Evolutionary conservation across 1,140 invertebrate genomes (phyloP).

Genomic region (Drosophila varians): DNA sequence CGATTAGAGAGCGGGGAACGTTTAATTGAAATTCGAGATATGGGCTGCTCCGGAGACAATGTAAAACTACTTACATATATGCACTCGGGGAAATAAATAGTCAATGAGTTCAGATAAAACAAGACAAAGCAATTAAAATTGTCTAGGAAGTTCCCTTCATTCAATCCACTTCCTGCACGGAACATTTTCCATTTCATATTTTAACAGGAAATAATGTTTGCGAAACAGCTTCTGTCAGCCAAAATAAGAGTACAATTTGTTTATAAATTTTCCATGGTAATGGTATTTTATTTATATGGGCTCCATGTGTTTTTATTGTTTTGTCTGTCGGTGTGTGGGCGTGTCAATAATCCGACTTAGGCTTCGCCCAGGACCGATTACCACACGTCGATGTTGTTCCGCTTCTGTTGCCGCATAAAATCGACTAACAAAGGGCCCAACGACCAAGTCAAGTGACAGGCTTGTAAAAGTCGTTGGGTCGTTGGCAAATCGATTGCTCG

Average conservation of each 20-base stretch:
- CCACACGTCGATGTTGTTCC: slow-evolving; percentile 43
- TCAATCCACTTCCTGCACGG: too few species aligned
- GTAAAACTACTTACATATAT: background rate
- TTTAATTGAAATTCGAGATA: slow-evolving; percentile 44
- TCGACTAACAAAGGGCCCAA: slow-evolving; percentile 25
- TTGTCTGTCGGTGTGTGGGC: slow-evolving; percentile 10
- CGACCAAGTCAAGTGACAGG: slow-evolving; percentile 63
- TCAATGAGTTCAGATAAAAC: background rate
- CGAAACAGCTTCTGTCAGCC: background rate
- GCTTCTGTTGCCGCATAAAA: slow-evolving; percentile 43
- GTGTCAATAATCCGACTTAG: slow-evolving; percentile 55
- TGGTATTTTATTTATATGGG: slow-evolving; percentile 36
- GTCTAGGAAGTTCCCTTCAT: too few species aligned
- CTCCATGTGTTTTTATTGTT: slow-evolving; percentile 13
- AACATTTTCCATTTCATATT: background rate
- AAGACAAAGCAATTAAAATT: too few species aligned
- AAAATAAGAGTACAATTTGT: background rate
- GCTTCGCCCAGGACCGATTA: slow-evolving; percentile 34
- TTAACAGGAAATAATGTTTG: too few species aligned
- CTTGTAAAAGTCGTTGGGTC: slow-evolving; percentile 59
- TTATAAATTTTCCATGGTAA: background rate
- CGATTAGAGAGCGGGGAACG: slow-evolving; percentile 20
- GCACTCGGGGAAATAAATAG: slow-evolving; percentile 3
- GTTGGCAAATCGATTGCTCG: slow-evolving; percentile 65
- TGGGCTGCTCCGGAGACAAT: slow-evolving; percentile 10